Evolutionary conservation across 2,888 invertebrate genomes (phyloP).

Genomic region (Trachelus iudaicus): DNA sequence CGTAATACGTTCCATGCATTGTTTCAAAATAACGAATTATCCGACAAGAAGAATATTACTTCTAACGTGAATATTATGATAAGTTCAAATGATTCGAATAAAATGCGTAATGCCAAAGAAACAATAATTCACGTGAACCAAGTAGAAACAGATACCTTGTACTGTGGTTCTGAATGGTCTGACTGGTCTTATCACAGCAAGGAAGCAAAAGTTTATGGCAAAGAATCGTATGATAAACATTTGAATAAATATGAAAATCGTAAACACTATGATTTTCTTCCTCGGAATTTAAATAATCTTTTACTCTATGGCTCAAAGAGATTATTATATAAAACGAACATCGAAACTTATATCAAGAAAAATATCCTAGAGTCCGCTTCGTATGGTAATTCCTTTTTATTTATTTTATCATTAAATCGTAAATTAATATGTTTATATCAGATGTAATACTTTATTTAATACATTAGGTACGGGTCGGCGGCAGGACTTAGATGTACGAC

Average conservation of each 20-base stretch:
- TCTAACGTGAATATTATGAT: too few relatives aligned
- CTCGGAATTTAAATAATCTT: constrained; percentile 36
- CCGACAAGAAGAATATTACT: too few relatives aligned
- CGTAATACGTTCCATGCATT: background rate
- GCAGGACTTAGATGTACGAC: constrained; percentile 33
- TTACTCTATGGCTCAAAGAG: constrained; percentile 30
- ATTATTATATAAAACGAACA: constrained; percentile 20
- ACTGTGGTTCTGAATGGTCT: constrained; percentile 47
- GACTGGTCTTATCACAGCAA: constrained; percentile 43
- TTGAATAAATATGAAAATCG: background rate
- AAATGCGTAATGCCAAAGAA: too few relatives aligned
- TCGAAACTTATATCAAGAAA: constrained; percentile 1
- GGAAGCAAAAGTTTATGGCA: background rate
- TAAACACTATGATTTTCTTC: constrained; percentile 36
- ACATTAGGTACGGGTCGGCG: constrained; percentile 14
- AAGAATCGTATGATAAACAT: background rate
- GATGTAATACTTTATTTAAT: too few relatives aligned
- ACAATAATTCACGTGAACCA: too few relatives aligned
- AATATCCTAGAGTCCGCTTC: background rate
- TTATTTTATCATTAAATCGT: too few relatives aligned
- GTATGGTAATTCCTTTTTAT: constrained; percentile 5
- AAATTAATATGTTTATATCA: too few relatives aligned
- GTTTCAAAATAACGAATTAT: too few relatives aligned
- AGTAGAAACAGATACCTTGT: too few relatives aligned
- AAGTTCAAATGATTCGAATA: too few relatives aligned